Conservation (phyloP, 2,113 vertebrate species). For the Hymenochirus boettgeri region DNA sequence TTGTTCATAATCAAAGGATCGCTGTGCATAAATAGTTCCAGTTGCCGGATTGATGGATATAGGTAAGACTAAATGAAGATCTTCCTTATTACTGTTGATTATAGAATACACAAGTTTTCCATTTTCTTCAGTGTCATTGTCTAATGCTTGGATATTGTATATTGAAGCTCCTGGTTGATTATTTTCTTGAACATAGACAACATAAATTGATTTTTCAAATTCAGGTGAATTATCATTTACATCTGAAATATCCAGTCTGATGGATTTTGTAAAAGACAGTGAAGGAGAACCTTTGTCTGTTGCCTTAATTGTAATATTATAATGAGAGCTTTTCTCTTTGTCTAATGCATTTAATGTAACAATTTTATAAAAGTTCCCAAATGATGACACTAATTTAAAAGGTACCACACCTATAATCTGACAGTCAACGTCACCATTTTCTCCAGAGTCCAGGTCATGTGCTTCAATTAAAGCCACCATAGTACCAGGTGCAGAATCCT, state of each 20-base stretch:
- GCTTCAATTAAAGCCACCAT: slow-evolving; percentile 56
- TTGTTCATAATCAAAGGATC: slow-evolving; percentile 51
- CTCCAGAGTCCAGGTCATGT: slow-evolving; percentile 50
- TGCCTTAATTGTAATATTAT: slow-evolving; percentile 53
- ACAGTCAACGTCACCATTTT: slow-evolving; percentile 55
- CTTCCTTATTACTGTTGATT: slow-evolving; percentile 29
- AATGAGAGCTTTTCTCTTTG: slow-evolving; percentile 48
- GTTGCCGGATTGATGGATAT: slow-evolving; percentile 53
- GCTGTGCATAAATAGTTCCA: slow-evolving; percentile 47
- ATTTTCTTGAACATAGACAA: slow-evolving; percentile 40
- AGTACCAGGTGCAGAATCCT: slow-evolving; percentile 48
- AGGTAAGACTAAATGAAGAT: slow-evolving; percentile 23
- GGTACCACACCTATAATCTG: slow-evolving; percentile 42
- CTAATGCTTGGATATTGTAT: slow-evolving; percentile 42
- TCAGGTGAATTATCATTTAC: slow-evolving; percentile 46
- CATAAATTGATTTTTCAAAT: slow-evolving; percentile 32
- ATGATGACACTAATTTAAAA: slow-evolving; percentile 52
- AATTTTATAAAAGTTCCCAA: slow-evolving; percentile 55
- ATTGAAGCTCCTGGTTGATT: slow-evolving; percentile 43
- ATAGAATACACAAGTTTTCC: slow-evolving; percentile 46
- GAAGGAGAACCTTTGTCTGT: slow-evolving; percentile 54
- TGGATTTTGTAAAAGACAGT: slow-evolving; percentile 42
- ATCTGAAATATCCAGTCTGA: slow-evolving; percentile 47
- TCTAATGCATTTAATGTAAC: slow-evolving; percentile 51
- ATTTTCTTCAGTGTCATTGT: slow-evolving; percentile 46